Evolutionary conservation across 1,140 invertebrate genomes (phyloP), one percentile per base, ranked within the genome.

Genomic region (Triops cancriformis): DNA sequence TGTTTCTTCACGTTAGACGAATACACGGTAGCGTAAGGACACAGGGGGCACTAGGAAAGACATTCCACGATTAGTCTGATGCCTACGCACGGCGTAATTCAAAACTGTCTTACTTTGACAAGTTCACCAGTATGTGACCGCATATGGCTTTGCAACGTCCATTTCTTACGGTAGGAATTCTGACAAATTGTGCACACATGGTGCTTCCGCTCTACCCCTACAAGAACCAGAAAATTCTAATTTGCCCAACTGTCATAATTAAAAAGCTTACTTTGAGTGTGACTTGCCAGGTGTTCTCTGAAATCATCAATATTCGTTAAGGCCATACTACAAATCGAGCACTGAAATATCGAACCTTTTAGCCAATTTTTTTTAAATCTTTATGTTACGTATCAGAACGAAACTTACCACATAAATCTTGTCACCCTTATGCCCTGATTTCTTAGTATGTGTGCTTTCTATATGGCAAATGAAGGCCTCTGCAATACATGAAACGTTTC

Each of bases 391-490:
- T 23, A n/a, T 6, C 23, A n/a, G 51, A 12, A 23, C 31, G 14
- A 64, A 64, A 64, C 51, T 64, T 18, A 64, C 51, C n/a, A 64
- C 51, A 64, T 64, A 64, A 6, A 64, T 64, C 23, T 64, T 64
- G 51, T 64, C 51, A 23, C 14, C 51, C 51, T 64, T 64, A 23
- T 18, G 51, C 51, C 51, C 51, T 12, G 51, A n/a, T 23, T 18
- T 64, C 23, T 64, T 64, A 14, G 51, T 64, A 23, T 64, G 51
- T 6, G 51, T 64, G n/a, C 23, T 64, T 23, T 64, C 51, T 18
- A 64, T 64, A 64, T 64, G 51, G 51, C 51, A 64, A 64, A 23
- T 23, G 23, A 64, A 64, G 51, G 51, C 51, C 51, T 64, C 51
- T 64, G 3, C 14, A 64, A 64, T 18, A 64, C n/a, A n/a, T 23